Evolutionary conservation across 2,888 invertebrate species (phyloP), one percentile per base, ranked within the genome.

Genomic region (Dynastes hyllus): DNA sequence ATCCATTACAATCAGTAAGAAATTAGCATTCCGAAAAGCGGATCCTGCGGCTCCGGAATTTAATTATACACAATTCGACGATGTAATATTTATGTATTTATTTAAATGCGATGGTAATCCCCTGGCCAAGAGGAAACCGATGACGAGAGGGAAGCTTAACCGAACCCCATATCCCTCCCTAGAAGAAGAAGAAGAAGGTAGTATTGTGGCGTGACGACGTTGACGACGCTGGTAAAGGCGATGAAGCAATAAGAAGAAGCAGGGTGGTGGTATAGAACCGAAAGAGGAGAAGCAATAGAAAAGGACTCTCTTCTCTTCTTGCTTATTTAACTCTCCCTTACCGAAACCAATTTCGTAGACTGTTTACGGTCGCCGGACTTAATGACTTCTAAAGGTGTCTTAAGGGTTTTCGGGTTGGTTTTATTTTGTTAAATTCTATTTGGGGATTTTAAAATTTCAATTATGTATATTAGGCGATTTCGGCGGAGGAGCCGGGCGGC

Each of bases 51-150:
- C 87, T 86, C 85, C 83, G 85, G 86, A 88, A 89, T 89, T 88
- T 89, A 88, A 89, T 89, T 89, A 88, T 88, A 89, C 88, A 88
- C 88, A 88, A 88, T 88, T 88, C 88, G 85, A 87, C 86, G 89
- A 89, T 89, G 89, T 89, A 88, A 89, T 89, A 89, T 89, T 89
- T 89, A 89, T 89, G 89, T 89, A 89, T 89, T 89, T 89, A 89
- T 89, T 89, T 89, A 89, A 89, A 89, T 89, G 88, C 87, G 86
- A 88, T 89, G 89, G 89, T 89, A 89, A 89, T 89, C 88, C 88
- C 85, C 86, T 86, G 86, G 86, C 85, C 87, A 85, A 84, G 85
- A 85, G 84, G 84, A 86, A 86, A 85, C 86, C 86, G 83, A 85
- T 84, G 85, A 84, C 83, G 84, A 83, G 84, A 83, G 79, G 84